Evolutionary conservation across 64 coral and sea anemone genomes (phyloP), one percentile per base, ranked within the genome.

Genomic region (Montipora sp.): DNA sequence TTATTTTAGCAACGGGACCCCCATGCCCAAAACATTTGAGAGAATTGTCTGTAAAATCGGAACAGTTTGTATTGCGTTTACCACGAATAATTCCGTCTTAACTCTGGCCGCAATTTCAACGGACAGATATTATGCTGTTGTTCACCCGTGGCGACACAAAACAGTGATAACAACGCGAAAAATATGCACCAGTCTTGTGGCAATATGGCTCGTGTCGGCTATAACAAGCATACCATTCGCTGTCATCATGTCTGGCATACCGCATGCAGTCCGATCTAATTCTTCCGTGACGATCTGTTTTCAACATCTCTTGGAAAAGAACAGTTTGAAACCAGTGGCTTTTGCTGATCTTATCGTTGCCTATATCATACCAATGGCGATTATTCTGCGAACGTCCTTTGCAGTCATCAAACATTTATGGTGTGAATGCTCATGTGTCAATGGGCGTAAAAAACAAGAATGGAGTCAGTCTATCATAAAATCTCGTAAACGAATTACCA

Each of bases 401-500:
- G 60, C 75, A 8, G 79, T 93, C 1, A 87, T 93, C 13, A 79
- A 71, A 70, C 76, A 72, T 74, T 45, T 93, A 9, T 93, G 91
- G 91, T 78, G 83, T 21, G 45, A 48, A 21, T 69, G 63, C 36
- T 72, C 46, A 10, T 68, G 44, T 7, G 53, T 15, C 5, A 47
- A 14, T 5, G 45, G 11, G 0, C 8, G 10, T 7, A 3, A 36
- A 21, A 78, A 80, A 53, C 9, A 43, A 3, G 83, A 84, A 3
- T 57, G 73, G 20, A 72, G 77, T 19, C 19, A 27, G 51, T 44
- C 60, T 14, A 12, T 93, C 20, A 16, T 79, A 7, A 77, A 77
- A 27, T 67, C 82, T 5, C 82, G 91, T 10, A 93, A 84, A 73
- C 91, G 77, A 0, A 84, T 93, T 3, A 93, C 91, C 36, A 93